These are phyloP conservation scores for Sclerurus mexicanus DNA, from an alignment of 2,113 vertebrate species.

Conservation along the genomic window DNA sequence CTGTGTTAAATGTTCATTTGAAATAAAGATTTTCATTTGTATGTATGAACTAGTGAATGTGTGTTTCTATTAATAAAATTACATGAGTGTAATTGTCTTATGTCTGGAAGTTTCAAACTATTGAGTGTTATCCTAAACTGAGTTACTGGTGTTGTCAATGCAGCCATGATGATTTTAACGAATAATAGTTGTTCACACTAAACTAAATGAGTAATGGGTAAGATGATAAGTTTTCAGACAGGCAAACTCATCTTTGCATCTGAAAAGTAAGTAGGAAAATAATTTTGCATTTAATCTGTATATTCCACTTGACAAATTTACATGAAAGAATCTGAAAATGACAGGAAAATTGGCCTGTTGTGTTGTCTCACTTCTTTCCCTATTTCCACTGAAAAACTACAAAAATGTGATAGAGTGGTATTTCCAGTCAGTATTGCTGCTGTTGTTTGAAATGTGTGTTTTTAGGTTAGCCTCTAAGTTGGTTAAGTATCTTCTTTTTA, in stretches of 20 bases:
- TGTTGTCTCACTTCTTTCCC: background rate
- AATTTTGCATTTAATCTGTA: background rate
- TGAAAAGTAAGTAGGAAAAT: background rate
- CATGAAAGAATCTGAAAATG: background rate
- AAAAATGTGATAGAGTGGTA: background rate
- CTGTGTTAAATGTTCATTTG: background rate
- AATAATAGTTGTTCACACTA: background rate
- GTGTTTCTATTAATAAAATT: background rate
- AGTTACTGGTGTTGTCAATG: background rate
- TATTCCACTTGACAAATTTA: background rate
- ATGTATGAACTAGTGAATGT: background rate
- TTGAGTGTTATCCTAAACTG: background rate
- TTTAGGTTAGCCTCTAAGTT: background rate
- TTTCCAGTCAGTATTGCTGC: background rate
- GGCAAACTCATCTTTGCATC: background rate
- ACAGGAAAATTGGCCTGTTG: background rate
- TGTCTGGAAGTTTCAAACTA: background rate
- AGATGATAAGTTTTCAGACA: background rate
- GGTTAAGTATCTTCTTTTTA: background rate
- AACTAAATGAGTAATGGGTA: background rate
- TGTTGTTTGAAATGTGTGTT: background rate
- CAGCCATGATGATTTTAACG: background rate
- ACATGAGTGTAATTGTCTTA: background rate
- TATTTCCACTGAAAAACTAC: background rate
- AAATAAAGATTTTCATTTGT: background rate